Conservation (phyloP, 1,140 invertebrate genomes). For the Myzus persicae region DNA sequence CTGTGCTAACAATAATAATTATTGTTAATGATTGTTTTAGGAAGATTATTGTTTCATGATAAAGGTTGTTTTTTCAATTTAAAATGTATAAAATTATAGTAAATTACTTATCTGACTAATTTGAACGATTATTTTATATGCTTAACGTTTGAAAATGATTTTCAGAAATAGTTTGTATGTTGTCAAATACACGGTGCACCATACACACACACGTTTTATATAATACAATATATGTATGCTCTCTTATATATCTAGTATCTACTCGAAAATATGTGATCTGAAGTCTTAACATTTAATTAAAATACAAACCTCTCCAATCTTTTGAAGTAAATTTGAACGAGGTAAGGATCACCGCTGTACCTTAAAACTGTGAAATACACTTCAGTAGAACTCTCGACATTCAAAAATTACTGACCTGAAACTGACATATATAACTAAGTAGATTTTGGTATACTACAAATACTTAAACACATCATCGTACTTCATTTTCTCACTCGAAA, state of each 20-base stretch:
- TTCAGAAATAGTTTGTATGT: background rate
- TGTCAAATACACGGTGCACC: background rate
- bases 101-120: background rate
- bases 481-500: background rate
- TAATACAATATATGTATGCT: background rate
- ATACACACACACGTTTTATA: background rate
- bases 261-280: background rate
- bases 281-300: background rate
- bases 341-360: background rate
- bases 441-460: background rate
- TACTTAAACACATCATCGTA: background rate
- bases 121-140: too few species aligned
- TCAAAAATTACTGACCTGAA: slow-evolving; percentile 27
- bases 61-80: background rate
- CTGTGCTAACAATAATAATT: background rate
- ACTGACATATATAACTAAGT: background rate
- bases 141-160: background rate
- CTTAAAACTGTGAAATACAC: background rate
- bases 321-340: slow-evolving; percentile 14
- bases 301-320: background rate
- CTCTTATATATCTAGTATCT: background rate
- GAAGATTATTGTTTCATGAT: background rate
- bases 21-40: background rate
- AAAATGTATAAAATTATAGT: background rate
- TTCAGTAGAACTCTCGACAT: background rate